Evolutionary conservation across 2,797 vertebrate genomes (phyloP).

Genomic region (Urophycis tenuis): DNA sequence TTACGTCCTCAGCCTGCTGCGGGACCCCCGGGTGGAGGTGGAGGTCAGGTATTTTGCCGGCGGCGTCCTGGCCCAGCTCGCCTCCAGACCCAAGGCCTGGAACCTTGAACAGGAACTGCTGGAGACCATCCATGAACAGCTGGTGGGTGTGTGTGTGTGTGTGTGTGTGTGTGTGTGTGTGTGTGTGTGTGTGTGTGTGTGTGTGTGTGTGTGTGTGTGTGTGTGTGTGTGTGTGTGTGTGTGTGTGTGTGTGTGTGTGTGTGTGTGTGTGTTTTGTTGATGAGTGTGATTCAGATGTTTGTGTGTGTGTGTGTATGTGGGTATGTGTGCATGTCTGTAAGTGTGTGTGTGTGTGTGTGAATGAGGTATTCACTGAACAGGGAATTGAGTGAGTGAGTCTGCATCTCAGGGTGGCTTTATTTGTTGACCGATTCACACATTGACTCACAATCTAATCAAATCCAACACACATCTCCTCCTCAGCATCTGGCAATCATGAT

Average conservation of each 20-base stretch:
- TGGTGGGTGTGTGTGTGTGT: constrained; percentile 67
- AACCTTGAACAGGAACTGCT: constrained; percentile 74
- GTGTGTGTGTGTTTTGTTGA: background rate
- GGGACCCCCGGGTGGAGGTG: constrained; percentile 78
- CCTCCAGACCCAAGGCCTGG: constrained; percentile 83
- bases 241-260: background rate
- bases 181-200: constrained; percentile 9
- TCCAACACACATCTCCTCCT: background rate
- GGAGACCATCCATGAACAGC: constrained; percentile 71
- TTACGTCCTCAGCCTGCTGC: constrained; percentile 80
- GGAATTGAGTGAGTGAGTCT: background rate
- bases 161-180: background rate
- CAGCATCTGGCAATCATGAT: constrained; percentile 87
- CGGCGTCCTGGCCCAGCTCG: constrained; percentile 86
- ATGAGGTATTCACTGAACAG: background rate
- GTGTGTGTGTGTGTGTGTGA: background rate
- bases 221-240: constrained; percentile 2
- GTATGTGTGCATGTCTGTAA: background rate
- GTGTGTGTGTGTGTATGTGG: constrained; percentile 10
- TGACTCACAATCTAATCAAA: background rate
- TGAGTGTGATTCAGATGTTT: no score
- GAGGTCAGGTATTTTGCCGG: constrained; percentile 86
- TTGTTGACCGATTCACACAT: background rate
- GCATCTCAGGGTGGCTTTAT: background rate
- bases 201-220: constrained; percentile 10